Evolutionary conservation across 2,113 vertebrate genomes (phyloP), one percentile per base, ranked within the genome.

Genomic region (Austrofundulus limnaeus): DNA sequence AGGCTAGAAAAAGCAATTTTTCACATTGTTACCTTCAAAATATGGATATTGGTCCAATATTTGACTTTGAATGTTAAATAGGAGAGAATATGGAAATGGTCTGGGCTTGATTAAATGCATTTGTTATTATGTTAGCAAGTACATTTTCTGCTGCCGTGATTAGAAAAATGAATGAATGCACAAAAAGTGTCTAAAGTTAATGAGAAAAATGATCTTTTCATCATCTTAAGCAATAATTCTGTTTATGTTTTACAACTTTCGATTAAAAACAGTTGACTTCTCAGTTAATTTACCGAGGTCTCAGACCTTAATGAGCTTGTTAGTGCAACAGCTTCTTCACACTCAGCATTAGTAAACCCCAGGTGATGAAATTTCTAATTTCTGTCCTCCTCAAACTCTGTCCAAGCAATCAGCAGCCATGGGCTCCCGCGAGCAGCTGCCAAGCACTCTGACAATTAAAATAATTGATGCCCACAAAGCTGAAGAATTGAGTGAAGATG

Each of bases 371-470:
- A 15, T 45, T 56, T 49, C 38, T 49, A 31, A 21, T 48, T 41
- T 49, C 0, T 24, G 48, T 49, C 5, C 46, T 34, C 15, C 41
- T 63, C 17, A 49, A 43, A 56, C 51, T 16, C 49, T 48, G 5
- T 57, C 23, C 17, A 14, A 66, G n/a, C 13, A 23, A 50, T 67
- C n/a, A 50, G n/a, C 54, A 56, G 41, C 52, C 16, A 39, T 13
- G 20, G 31, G 23, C 43, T 61, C 31, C 25, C 42, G 11, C 24
- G 34, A 12, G 60, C 17, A 57, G 17, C 64, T 49, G 52, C 0
- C 46, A 28, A 63, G 45, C 16, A 42, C 60, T 49, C 45, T 63
- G 16, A 57, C 49, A 57, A 51, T 62, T 57, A 31, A 63, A 57
- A 57, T 38, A 63, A 57, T 13, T 25, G 45, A 71, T 51, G 21